These are phyloP conservation scores for Periparus ater DNA, from an alignment of 2,797 vertebrate genomes.

Conservation along the genomic window DNA sequence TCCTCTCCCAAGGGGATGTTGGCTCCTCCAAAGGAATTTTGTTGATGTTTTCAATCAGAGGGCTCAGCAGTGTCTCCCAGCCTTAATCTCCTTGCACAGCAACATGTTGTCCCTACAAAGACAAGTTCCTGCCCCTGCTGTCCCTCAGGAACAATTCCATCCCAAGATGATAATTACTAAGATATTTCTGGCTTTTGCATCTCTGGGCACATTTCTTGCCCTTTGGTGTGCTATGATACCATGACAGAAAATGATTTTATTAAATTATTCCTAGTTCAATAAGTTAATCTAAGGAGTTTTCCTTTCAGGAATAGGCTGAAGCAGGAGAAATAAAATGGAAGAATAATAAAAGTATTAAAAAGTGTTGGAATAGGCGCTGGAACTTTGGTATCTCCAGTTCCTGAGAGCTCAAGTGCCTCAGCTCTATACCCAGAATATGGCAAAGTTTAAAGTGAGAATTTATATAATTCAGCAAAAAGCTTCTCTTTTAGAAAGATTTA, in stretches of 20 bases:
- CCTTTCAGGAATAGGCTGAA: not conserved
- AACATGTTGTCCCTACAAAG: not conserved
- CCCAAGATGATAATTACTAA: not conserved
- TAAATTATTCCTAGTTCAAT: not conserved
- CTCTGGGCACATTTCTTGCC: not conserved
- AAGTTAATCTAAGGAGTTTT: not conserved
- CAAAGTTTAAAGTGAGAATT: not conserved
- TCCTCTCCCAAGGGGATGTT: not conserved
- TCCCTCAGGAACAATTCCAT: not conserved
- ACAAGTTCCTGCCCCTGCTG: not conserved
- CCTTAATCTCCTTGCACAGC: not conserved
- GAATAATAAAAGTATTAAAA: not conserved
- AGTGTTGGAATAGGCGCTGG: not conserved
- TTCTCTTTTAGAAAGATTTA: not conserved
- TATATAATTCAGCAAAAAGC: not conserved
- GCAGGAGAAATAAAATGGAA: not conserved
- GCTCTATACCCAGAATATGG: not conserved
- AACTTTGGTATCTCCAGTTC: not conserved
- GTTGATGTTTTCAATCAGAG: not conserved
- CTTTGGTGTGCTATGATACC: not conserved
- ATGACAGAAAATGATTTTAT: not conserved
- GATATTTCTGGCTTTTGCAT: not conserved
- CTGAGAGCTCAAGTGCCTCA: not conserved
- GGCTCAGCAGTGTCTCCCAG: not conserved
- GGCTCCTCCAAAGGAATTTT: not conserved